Evolutionary conservation across 2,113 vertebrate species (phyloP).

Genomic region (Meleagris gallopavo): DNA sequence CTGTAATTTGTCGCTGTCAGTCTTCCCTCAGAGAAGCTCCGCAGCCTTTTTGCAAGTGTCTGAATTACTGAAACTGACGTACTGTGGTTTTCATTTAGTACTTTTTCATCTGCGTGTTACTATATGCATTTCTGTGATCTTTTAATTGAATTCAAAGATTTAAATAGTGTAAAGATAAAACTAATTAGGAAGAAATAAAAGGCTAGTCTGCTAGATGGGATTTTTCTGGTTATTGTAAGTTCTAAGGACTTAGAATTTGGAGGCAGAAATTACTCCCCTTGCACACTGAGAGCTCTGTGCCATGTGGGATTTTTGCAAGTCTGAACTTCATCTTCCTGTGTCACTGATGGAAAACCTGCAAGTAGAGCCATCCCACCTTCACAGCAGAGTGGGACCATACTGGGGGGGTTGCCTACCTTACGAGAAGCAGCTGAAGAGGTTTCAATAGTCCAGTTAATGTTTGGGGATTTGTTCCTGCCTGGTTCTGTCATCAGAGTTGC

Average conservation of each 20-base stretch:
- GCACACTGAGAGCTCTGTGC: neutral
- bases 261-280: neutral
- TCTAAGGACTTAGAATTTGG: neutral
- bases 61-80: slow-evolving; percentile 25
- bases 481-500: neutral
- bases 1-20: slow-evolving; percentile 63
- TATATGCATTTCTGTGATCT: neutral
- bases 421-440: neutral
- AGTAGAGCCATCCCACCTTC: neutral
- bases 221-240: neutral
- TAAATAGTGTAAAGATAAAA: neutral
- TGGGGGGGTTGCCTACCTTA: accelerated
- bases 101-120: neutral
- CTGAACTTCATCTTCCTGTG: neutral
- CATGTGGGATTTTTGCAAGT: neutral
- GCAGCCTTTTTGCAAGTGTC: slow-evolving; percentile 26
- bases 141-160: slow-evolving; percentile 29
- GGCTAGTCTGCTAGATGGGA: neutral
- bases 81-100: neutral
- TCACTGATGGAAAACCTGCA: neutral
- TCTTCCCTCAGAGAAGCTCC: slow-evolving; percentile 3
- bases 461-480: neutral
- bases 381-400: accelerated
- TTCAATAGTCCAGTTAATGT: neutral
- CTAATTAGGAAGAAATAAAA: slow-evolving; percentile 8